Evolutionary conservation across 2,888 invertebrate species (phyloP).

Genomic region (Allolobophora icterica): DNA sequence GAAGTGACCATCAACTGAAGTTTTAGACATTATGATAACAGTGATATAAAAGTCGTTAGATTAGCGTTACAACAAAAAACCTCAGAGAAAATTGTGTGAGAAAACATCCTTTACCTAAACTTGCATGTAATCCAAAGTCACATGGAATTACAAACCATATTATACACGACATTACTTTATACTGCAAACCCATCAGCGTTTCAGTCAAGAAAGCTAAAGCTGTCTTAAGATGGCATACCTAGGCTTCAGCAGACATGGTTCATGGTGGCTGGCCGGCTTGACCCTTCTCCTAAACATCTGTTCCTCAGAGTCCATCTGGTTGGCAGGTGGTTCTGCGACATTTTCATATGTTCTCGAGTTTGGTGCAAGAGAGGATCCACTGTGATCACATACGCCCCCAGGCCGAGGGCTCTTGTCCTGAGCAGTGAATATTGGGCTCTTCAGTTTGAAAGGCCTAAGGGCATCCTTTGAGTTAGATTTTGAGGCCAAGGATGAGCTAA

Average conservation of each 20-base stretch:
- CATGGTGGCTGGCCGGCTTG: conserved; percentile 29
- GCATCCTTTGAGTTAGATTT: neutral
- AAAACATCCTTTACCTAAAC: too few species aligned
- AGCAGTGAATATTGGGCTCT: neutral
- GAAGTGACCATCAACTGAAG: too few species aligned
- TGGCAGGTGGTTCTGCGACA: neutral
- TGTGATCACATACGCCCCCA: neutral
- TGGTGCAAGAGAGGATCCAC: conserved; percentile 3
- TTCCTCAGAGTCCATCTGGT: neutral
- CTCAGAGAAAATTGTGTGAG: neutral
- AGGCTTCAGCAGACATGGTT: conserved; percentile 31
- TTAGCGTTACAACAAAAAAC: neutral
- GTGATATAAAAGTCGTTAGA: too few species aligned
- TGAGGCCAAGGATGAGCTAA: neutral
- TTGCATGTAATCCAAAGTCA: neutral
- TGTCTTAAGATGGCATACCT: neutral
- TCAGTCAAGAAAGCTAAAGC: neutral
- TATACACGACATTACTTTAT: neutral
- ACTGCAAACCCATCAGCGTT: neutral
- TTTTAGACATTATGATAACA: too few species aligned
- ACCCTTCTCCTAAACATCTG: neutral
- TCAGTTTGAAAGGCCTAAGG: neutral
- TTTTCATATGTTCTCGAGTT: neutral
- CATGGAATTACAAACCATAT: neutral
- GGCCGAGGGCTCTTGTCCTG: neutral